These are phyloP conservation scores for Mamestra brassicae DNA, from an alignment of 2,888 invertebrate genomes.

Conservation along the genomic window DNA sequence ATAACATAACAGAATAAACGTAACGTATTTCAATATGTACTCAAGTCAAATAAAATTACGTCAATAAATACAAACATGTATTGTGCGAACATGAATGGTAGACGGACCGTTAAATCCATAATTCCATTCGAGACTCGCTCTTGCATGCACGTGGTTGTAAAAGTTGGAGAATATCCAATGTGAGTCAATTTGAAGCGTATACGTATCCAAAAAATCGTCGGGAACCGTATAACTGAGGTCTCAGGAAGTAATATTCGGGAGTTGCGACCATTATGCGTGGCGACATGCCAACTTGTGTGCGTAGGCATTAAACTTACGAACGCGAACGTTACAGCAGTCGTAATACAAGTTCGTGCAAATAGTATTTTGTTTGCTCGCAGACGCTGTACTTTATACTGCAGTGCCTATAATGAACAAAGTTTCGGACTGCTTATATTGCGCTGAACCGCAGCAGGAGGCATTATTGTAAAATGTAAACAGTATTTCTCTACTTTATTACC, in stretches of 20 bases:
- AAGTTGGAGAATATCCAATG: constrained; percentile 66
- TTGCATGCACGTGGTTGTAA: constrained; percentile 54
- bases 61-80: constrained; percentile 11
- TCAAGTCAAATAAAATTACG: constrained; percentile 30
- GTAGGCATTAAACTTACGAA: constrained; percentile 60
- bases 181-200: constrained; percentile 57
- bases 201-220: constrained; percentile 56
- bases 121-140: constrained; percentile 39
- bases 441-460: constrained; percentile 10
- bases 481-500: constrained; percentile 36
- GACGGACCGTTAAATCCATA: constrained; percentile 46
- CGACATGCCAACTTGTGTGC: constrained; percentile 75
- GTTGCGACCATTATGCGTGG: constrained; percentile 79
- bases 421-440: constrained; percentile 29
- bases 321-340: constrained; percentile 60
- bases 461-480: constrained; percentile 35
- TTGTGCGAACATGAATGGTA: constrained; percentile 16
- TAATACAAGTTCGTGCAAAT: constrained; percentile 51
- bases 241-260: constrained; percentile 80
- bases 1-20: constrained; percentile 11
- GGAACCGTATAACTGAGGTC: constrained; percentile 53
- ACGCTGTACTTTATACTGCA: constrained; percentile 42
- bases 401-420: constrained; percentile 26
- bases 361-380: constrained; percentile 45
- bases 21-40: background rate